Evolutionary conservation across 1,140 invertebrate species (phyloP).

Genomic region (Hylaeus volcanicus): DNA sequence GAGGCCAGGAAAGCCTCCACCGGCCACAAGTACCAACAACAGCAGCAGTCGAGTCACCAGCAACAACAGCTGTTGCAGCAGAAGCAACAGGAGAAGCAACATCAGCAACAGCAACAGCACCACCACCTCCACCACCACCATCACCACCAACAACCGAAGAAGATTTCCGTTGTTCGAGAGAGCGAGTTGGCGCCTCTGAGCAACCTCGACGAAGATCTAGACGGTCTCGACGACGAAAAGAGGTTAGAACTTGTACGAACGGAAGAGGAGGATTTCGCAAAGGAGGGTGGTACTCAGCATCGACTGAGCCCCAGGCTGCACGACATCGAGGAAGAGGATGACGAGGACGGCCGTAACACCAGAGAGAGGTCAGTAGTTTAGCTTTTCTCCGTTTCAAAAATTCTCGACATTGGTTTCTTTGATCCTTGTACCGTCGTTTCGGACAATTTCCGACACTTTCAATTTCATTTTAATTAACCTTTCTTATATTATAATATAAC

Average conservation of each 20-base stretch:
- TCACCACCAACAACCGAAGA: constrained; percentile 18
- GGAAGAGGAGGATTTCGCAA: constrained; percentile 68
- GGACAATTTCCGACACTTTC: background rate
- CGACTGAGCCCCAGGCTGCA: constrained; percentile 78
- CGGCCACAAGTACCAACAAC: constrained; percentile 51
- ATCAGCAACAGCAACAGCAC: constrained; percentile 50
- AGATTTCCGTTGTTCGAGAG: constrained; percentile 6
- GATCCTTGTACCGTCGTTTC: background rate
- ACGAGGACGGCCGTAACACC: constrained; percentile 77
- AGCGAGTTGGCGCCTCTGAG: constrained; percentile 66
- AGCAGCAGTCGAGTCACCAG: constrained; percentile 55
- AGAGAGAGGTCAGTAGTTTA: constrained; percentile 72
- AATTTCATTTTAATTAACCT: no score
- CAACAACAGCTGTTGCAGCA: constrained; percentile 40
- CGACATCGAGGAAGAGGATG: constrained; percentile 82
- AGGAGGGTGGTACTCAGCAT: constrained; percentile 73
- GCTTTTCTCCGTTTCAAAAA: background rate
- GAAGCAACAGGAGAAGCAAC: constrained; percentile 37
- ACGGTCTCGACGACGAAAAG: constrained; percentile 51
- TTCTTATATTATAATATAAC: no score
- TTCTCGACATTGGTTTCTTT: background rate
- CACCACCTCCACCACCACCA: constrained; percentile 48
- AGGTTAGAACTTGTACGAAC: constrained; percentile 15
- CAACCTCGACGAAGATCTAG: constrained; percentile 72
- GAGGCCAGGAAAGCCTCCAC: constrained; percentile 58